A percentile compares a stretch with the other conserved stretches of the same genome.
These are phyloP conservation scores for Apodemia duryi DNA, from an alignment of 2,888 invertebrate genomes.

Conservation along the genomic window DNA sequence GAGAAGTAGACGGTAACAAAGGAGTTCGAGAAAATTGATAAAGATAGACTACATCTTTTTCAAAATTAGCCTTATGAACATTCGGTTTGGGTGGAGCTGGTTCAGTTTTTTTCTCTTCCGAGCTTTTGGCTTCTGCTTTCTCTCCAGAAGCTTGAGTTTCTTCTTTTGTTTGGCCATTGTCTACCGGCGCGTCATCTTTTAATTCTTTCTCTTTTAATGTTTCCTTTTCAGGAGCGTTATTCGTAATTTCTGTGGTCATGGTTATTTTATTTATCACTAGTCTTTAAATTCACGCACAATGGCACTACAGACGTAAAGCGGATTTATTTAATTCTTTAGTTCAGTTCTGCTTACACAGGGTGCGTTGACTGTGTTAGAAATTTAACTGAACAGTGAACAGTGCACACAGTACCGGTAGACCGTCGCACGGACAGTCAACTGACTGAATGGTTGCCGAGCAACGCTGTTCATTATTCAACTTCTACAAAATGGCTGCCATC, in stretches of 20 bases:
- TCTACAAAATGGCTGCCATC: conserved; percentile 44
- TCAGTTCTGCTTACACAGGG: conserved; percentile 36
- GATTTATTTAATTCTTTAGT: conserved; percentile 23
- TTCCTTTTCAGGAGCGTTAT: conserved; percentile 81
- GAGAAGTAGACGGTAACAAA: conserved; percentile 92
- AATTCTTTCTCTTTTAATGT: conserved; percentile 81
- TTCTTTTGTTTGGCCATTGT: conserved; percentile 68
- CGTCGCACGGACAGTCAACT: conserved; percentile 39
- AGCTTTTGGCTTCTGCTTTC: conserved; percentile 63
- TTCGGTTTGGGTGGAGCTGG: conserved; percentile 86
- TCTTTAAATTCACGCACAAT: conserved; percentile 40
- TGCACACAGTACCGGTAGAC: conserved; percentile 32
- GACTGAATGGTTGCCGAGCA: conserved; percentile 45
- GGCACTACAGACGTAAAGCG: conserved; percentile 28
- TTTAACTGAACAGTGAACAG: conserved; percentile 27
- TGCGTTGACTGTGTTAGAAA: conserved; percentile 34
- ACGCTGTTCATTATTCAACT: conserved; percentile 38
- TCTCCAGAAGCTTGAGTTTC: conserved; percentile 65
- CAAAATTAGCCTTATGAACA: conserved; percentile 92
- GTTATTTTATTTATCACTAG: conserved; percentile 36
- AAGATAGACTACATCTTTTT: conserved; percentile 95
- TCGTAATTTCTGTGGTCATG: conserved; percentile 89
- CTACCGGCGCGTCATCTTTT: conserved; percentile 75
- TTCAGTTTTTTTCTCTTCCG: conserved; percentile 79
- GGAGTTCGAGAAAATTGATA: conserved; percentile 96